Conservation (phyloP, 2,797 vertebrate genomes). For the Cossypha polioptera region DNA sequence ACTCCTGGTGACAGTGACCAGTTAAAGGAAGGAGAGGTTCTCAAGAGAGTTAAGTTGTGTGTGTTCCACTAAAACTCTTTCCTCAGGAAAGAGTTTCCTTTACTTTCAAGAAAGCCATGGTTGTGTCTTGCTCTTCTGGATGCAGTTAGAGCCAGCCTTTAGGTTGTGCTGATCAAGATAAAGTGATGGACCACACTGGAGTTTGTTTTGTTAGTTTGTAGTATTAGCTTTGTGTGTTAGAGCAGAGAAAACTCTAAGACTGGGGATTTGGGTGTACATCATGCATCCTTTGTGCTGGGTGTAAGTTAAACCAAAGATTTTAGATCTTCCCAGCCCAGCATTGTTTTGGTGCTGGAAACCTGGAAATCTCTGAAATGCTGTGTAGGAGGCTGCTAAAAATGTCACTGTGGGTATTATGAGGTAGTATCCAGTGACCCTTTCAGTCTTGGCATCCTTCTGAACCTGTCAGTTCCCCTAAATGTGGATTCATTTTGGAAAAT, state of each 20-base stretch:
- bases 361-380: not conserved
- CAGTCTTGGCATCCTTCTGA: not conserved
- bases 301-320: not conserved
- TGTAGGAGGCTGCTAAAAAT: not conserved
- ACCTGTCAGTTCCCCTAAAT: not conserved
- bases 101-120: not conserved
- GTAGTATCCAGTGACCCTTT: not conserved
- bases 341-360: not conserved
- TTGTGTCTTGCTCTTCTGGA: not conserved
- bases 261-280: fast-evolving
- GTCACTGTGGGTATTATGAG: not conserved
- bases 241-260: not conserved
- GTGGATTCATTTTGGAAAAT: not conserved
- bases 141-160: not conserved
- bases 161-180: not conserved
- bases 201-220: not conserved
- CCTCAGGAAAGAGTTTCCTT: not conserved
- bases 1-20: not conserved
- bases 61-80: not conserved
- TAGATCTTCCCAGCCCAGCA: not conserved
- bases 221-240: not conserved
- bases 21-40: not conserved
- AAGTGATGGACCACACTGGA: not conserved
- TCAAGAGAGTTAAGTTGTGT: not conserved
- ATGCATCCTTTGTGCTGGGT: not conserved